Conservation (phyloP, 1,140 invertebrate genomes). For the Diorhabda sublineata region DNA sequence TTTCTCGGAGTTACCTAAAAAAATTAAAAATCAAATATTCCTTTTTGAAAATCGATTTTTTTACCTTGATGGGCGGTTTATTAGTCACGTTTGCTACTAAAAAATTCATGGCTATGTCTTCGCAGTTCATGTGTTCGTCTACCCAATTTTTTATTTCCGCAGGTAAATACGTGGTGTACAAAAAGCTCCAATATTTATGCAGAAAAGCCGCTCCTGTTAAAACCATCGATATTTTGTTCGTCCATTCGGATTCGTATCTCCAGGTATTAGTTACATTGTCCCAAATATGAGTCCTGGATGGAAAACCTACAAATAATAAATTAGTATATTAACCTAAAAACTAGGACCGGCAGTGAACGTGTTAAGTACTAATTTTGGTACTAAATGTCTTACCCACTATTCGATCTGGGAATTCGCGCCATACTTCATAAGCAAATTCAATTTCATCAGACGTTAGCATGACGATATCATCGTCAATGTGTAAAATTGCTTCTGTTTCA, state of each 20-base stretch:
- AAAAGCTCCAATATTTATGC: constrained; percentile 89
- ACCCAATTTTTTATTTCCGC: constrained; percentile 71
- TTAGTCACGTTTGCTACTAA: constrained; percentile 85
- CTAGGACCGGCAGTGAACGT: too few species aligned
- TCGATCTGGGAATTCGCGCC: constrained; percentile 89
- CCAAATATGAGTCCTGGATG: constrained; percentile 85
- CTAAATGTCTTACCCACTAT: constrained; percentile 61
- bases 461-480: constrained; percentile 90
- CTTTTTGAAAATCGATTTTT: neutral
- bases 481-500: constrained; percentile 86
- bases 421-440: constrained; percentile 85
- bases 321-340: too few species aligned
- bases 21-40: constrained; percentile 4
- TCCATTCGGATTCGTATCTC: constrained; percentile 94
- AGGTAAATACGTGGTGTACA: constrained; percentile 81
- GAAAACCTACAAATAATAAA: constrained; percentile 61
- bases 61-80: constrained; percentile 89
- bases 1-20: constrained; percentile 89
- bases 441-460: constrained; percentile 92
- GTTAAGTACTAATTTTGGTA: neutral
- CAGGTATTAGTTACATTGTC: constrained; percentile 77
- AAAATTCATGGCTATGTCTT: constrained; percentile 95
- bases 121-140: constrained; percentile 90
- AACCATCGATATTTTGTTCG: constrained; percentile 90
- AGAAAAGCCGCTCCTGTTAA: constrained; percentile 91